phyloP scores from a whole-genome alignment of 2,797 vertebrate genomes.

The Ctenochaetus hawaiiensis region DNA sequence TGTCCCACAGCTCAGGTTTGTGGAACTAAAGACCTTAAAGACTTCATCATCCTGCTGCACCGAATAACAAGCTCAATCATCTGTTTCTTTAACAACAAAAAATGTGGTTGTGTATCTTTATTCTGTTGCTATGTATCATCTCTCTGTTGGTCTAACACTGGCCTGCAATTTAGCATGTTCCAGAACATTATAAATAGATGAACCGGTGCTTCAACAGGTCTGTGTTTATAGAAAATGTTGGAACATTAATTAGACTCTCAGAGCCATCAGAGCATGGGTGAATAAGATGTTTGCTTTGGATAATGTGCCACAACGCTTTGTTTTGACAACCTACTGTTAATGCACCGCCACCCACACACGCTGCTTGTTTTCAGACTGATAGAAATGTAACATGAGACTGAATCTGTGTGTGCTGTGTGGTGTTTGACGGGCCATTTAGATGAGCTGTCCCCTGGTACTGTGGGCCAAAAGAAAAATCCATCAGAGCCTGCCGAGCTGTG shows the following conservation, averaged over 20 bases:
- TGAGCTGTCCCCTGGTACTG: conserved; percentile 76
- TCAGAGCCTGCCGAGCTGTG: conserved; percentile 84
- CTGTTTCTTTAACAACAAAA: conserved; percentile 3
- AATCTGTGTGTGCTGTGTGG: conserved; percentile 52
- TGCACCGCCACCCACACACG: conserved; percentile 50
- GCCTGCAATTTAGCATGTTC: conserved; percentile 7
- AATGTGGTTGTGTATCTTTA: conserved; percentile 10
- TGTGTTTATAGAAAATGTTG: conserved; percentile 52
- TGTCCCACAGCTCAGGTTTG: conserved; percentile 87
- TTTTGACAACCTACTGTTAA: conserved; percentile 72
- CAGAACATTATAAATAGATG: conserved; percentile 45
- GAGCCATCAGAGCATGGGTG: conserved; percentile 42
- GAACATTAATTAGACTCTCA: conserved; percentile 57
- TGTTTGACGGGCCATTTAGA: conserved; percentile 73
- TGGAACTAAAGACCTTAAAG: conserved; percentile 1
- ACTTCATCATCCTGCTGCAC: neutral
- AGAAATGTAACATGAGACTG: conserved; percentile 58
- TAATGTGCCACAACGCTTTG: conserved; percentile 61
- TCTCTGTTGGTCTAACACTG: conserved; percentile 6
- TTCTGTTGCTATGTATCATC: neutral
- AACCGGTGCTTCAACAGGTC: conserved; percentile 27
- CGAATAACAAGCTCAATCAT: neutral
- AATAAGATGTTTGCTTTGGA: conserved; percentile 57
- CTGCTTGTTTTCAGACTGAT: conserved; percentile 53
- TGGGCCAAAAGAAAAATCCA: conserved; percentile 82